Evolutionary conservation across 1,140 invertebrate genomes (phyloP), one percentile per base, ranked within the genome.

Genomic region (Nebria ingens): DNA sequence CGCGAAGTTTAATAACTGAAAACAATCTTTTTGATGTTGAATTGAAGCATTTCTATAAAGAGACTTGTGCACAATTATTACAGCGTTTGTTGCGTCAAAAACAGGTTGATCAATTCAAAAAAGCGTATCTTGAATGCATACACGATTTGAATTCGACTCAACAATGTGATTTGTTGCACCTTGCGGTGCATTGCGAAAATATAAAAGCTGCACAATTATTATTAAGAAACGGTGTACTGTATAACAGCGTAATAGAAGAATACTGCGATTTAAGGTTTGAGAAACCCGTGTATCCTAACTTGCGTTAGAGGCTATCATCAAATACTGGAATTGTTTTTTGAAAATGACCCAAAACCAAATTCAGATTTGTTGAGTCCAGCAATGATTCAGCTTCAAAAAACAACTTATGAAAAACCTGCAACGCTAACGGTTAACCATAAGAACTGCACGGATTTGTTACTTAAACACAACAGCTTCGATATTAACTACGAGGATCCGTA

Each of bases 401-500:
- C 6, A 38, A 60, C 11, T 49, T 67, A 9, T 53, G 51, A 29
- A 56, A 19, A 11, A 22, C 65, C 11, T 12, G 64, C 13, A 62
- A n/a, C n/a, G n/a, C n/a, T n/a, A n/a, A n/a, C n/a, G n/a, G n/a
- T n/a, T n/a, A 65, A 76, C 62, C 75, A 73, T 64, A 70, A 71
- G 58, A 73, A 65, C 58, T 87, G 76, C 69, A 75, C 79, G 51
- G 73, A 77, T 59, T 67, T 73, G 52, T 73, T 79, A 58, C 60
- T 83, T 12, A 9, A 17, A 12, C 17, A 2, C 40, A 75, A 62
- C 60, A 71, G 72, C 62, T 71, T 65, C 19, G 76, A 71, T 59
- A 66, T 73, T 3, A 88, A 91, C 65, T 76, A 76, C 57, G 62
- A 66, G 6, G 87, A 90, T 66, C 13, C 4, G 25, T 72, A 76